Conservation (phyloP, 2,888 invertebrate genomes). For the Hypomecis punctinalis region DNA sequence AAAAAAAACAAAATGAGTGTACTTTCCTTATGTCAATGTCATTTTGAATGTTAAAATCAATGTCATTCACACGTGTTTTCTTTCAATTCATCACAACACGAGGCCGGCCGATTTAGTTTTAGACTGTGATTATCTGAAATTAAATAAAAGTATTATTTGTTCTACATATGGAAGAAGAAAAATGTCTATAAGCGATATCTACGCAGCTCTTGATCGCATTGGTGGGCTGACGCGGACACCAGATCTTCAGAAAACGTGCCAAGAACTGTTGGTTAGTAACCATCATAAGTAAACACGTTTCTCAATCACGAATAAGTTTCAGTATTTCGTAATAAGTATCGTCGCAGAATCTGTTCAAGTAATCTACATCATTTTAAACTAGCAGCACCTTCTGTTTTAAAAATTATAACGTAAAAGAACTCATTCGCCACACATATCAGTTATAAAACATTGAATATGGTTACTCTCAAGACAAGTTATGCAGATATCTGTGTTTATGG, state of each 20-base stretch:
- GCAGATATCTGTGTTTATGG: too few relatives aligned
- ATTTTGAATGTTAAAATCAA: slow-evolving; percentile 31
- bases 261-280: slow-evolving; percentile 62
- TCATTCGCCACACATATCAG: too few relatives aligned
- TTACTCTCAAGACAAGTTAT: too few relatives aligned
- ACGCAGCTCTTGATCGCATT: slow-evolving; percentile 52
- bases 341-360: too few relatives aligned
- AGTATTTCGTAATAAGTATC: neutral
- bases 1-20: too few relatives aligned
- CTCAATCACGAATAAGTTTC: neutral
- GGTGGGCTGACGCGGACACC: slow-evolving; percentile 53
- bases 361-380: too few relatives aligned
- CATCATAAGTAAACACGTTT: slow-evolving; percentile 31
- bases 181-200: slow-evolving; percentile 52
- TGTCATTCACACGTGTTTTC: slow-evolving; percentile 49
- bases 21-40: neutral
- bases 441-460: too few relatives aligned
- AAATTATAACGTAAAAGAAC: too few relatives aligned
- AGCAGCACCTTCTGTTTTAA: too few relatives aligned
- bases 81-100: slow-evolving; percentile 7
- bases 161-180: slow-evolving; percentile 44
- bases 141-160: slow-evolving; percentile 12
- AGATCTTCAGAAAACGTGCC: slow-evolving; percentile 62
- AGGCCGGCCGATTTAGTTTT: slow-evolving; percentile 37
- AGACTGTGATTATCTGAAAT: slow-evolving; percentile 13